phyloP scores from a whole-genome alignment of 2,888 invertebrate genomes.

The Parelbella ahira region DNA sequence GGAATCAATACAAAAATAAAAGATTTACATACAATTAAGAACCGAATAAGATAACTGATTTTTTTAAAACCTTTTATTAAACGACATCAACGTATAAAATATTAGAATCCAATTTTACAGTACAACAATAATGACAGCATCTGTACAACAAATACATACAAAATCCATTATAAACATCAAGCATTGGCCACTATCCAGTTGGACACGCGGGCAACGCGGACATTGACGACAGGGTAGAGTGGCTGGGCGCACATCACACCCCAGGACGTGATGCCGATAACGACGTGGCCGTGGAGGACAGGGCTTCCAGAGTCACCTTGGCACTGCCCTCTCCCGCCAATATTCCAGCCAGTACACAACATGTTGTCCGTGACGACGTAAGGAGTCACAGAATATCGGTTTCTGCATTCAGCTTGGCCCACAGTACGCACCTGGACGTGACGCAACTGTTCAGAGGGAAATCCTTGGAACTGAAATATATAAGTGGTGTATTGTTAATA shows the following conservation, averaged over 20 bases:
- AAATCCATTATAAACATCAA: too few relatives aligned
- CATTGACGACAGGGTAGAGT: slow-evolving; percentile 40
- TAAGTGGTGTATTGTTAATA: too few relatives aligned
- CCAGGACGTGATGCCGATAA: slow-evolving; percentile 44
- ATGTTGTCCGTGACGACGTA: slow-evolving; percentile 39
- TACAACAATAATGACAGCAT: too few relatives aligned
- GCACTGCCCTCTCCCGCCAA: slow-evolving; percentile 45
- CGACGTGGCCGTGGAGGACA: slow-evolving; percentile 38
- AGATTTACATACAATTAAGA: too few relatives aligned
- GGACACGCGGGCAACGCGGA: slow-evolving; percentile 39
- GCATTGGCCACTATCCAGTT: slow-evolving; percentile 36
- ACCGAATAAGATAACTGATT: too few relatives aligned
- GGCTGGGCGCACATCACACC: slow-evolving; percentile 37
- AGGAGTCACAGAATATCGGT: slow-evolving; percentile 34
- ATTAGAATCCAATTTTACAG: too few relatives aligned
- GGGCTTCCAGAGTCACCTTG: slow-evolving; percentile 46
- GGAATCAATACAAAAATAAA: too few relatives aligned
- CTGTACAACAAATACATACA: too few relatives aligned
- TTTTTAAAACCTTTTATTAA: too few relatives aligned
- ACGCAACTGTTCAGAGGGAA: slow-evolving; percentile 38
- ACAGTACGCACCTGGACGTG: slow-evolving; percentile 42
- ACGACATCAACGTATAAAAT: too few relatives aligned
- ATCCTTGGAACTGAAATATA: slow-evolving; percentile 37
- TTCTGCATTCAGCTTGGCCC: slow-evolving; percentile 39
- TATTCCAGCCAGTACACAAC: slow-evolving; percentile 45